A percentile compares a stretch with the other conserved stretches of the same genome.
Conservation (phyloP, 2,888 invertebrate species). For the Pegoplata infirma region DNA sequence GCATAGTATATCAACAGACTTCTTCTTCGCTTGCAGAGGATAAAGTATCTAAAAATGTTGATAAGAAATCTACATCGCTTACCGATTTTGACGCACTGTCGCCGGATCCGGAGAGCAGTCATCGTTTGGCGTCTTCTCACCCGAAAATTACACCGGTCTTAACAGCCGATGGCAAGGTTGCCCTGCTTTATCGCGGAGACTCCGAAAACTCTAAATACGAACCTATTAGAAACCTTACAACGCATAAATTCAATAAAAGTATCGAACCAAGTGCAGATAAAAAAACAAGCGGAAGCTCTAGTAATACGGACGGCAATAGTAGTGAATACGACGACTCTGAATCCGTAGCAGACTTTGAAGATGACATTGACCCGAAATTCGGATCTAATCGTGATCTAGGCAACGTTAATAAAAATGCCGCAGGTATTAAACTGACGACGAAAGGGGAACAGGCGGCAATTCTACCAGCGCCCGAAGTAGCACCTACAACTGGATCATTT, state of each 20-base stretch:
- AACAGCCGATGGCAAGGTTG: constrained; percentile 79
- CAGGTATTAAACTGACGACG: constrained; percentile 60
- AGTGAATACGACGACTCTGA: constrained; percentile 65
- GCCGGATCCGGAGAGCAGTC: constrained; percentile 77
- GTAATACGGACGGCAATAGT: constrained; percentile 61
- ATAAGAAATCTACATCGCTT: constrained; percentile 70
- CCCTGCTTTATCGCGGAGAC: constrained; percentile 78
- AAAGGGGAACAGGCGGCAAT: constrained; percentile 67
- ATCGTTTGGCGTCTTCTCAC: constrained; percentile 77
- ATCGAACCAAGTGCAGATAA: constrained; percentile 27
- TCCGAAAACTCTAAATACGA: constrained; percentile 78
- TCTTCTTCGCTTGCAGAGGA: constrained; percentile 69
- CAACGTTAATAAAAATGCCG: constrained; percentile 48
- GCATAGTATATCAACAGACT: constrained; percentile 78
- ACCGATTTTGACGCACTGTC: constrained; percentile 76
- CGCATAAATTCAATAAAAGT: constrained; percentile 74
- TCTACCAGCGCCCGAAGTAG: constrained; percentile 49
- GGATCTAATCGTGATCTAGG: not conserved
- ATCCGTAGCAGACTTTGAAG: constrained; percentile 62
- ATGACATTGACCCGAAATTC: constrained; percentile 59
- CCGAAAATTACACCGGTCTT: constrained; percentile 79
- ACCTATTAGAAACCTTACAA: constrained; percentile 77
- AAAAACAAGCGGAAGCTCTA: constrained; percentile 62
- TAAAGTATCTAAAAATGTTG: constrained; percentile 40
- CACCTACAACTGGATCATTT: constrained; percentile 68